These are phyloP conservation scores for Heterocephalus glaber DNA, from an alignment of 2,113 vertebrate species.

Conservation along the genomic window DNA sequence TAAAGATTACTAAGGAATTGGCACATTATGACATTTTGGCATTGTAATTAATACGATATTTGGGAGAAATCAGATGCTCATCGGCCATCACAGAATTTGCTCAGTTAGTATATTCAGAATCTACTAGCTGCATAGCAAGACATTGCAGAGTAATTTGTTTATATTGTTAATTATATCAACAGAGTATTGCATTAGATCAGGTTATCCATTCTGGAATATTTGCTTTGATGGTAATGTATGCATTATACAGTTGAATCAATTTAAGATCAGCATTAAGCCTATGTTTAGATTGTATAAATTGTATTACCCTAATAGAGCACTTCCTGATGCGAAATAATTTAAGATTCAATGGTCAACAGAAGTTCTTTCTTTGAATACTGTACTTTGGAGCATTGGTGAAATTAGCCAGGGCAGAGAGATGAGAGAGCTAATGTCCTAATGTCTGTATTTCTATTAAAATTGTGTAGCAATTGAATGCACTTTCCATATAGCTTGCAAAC, in stretches of 20 bases:
- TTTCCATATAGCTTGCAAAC: slow-evolving; percentile 5
- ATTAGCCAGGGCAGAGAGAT: neutral
- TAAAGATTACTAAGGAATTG: slow-evolving; percentile 24
- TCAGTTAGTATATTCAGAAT: slow-evolving; percentile 47
- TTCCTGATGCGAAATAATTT: slow-evolving; percentile 51
- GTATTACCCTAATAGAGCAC: slow-evolving; percentile 45
- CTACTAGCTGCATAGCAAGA: neutral
- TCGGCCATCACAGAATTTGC: neutral
- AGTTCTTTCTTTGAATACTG: slow-evolving; percentile 31
- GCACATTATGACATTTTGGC: neutral
- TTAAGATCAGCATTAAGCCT: slow-evolving; percentile 56
- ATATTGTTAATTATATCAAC: slow-evolving; percentile 63
- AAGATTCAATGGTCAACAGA: slow-evolving; percentile 39
- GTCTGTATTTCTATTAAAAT: slow-evolving; percentile 4
- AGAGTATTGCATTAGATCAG: slow-evolving; percentile 54
- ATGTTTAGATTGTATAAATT: neutral
- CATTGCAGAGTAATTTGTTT: slow-evolving; percentile 48
- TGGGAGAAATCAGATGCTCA: slow-evolving; percentile 34
- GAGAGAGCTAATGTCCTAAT: neutral
- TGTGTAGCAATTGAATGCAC: neutral
- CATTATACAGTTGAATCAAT: slow-evolving; percentile 25
- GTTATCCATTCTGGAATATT: slow-evolving; percentile 42
- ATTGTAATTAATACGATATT: neutral
- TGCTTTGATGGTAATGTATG: slow-evolving; percentile 65
- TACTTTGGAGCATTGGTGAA: neutral